These are phyloP conservation scores for Limnephilus auricula DNA, from an alignment of 2,888 invertebrate species.

Conservation along the genomic window DNA sequence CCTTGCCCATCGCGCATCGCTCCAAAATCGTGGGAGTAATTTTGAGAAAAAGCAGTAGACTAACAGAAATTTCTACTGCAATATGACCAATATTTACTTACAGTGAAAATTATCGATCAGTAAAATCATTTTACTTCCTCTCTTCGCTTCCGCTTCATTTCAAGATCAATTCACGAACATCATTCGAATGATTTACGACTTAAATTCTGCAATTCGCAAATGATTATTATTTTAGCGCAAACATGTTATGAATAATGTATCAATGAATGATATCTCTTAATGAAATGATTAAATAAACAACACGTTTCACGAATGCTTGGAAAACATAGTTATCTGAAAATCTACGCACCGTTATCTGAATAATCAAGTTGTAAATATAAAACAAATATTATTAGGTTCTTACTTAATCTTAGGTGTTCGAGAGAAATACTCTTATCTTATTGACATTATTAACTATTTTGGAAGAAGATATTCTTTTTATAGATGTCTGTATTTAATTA, in stretches of 20 bases:
- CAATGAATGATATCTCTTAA: not conserved
- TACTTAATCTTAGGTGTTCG: too few species aligned
- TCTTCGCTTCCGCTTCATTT: not conserved
- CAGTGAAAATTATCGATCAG: not conserved
- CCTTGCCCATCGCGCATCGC: not conserved
- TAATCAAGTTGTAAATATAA: not conserved
- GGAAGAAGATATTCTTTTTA: not conserved
- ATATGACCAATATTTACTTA: not conserved
- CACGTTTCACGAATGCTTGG: not conserved
- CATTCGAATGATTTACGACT: not conserved
- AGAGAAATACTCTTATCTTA: too few species aligned
- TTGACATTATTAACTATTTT: not conserved
- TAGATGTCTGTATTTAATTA: not conserved
- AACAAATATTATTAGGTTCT: not conserved
- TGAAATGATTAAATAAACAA: not conserved
- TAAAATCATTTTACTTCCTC: not conserved
- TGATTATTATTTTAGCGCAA: not conserved
- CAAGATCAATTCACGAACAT: not conserved
- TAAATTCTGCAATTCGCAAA: not conserved
- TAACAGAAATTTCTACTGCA: not conserved
- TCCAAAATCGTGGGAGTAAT: not conserved
- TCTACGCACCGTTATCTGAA: not conserved
- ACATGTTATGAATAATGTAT: not conserved
- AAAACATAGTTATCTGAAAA: not conserved
- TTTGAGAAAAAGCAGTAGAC: not conserved